Percentiles rank a stretch among this genome's conserved stretches.
These are phyloP conservation scores for Nymphalis polychloros DNA, from an alignment of 2,888 invertebrate genomes.

Conservation along the genomic window DNA sequence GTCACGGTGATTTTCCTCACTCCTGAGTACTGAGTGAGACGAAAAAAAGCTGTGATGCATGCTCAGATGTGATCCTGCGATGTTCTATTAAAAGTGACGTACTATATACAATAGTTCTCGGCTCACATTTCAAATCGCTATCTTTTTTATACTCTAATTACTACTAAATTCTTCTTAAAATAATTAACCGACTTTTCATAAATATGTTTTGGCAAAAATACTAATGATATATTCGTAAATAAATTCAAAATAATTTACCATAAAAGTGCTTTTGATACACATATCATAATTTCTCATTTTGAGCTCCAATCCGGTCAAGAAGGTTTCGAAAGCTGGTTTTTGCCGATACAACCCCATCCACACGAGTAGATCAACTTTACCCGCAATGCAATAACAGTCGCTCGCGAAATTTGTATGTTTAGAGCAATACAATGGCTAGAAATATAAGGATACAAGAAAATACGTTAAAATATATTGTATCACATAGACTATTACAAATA, in stretches of 20 bases:
- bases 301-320: conserved; percentile 56
- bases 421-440: conserved; percentile 71
- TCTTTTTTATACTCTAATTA: no score
- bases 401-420: conserved; percentile 58
- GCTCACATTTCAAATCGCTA: no score
- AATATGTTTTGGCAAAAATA: no score
- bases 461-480: no score
- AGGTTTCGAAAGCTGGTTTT: conserved; percentile 48
- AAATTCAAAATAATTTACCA: conserved; percentile 46
- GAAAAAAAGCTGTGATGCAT: no score
- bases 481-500: background rate
- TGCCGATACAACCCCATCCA: conserved; percentile 67
- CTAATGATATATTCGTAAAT: background rate
- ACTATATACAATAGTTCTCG: no score
- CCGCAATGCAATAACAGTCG: conserved; percentile 60
- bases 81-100: no score
- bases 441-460: conserved; percentile 23
- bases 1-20: no score
- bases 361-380: conserved; percentile 59
- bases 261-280: conserved; percentile 50
- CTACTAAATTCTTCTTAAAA: no score
- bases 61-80: no score
- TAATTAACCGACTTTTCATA: no score
- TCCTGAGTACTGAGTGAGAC: no score
- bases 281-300: conserved; percentile 57